Base-by-base conservation (phyloP, 2,797 vertebrate genomes). In the Urophycis tenuis region DNA sequence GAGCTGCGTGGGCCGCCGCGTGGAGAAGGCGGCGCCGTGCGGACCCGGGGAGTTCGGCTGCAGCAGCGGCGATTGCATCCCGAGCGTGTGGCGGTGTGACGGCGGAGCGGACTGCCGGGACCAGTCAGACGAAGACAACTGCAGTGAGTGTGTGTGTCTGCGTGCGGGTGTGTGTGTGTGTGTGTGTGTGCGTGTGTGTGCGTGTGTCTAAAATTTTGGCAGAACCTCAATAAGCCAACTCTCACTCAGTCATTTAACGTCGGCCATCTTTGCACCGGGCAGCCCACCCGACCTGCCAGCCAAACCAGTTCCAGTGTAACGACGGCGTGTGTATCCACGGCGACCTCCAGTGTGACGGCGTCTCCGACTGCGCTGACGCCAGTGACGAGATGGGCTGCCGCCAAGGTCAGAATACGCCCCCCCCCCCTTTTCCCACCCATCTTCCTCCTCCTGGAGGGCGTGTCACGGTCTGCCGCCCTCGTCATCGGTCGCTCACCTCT, bases 371-470 rank as follows among this genome's bases (percentile, higher is more conserved):
- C 84, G 83, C 69, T 22, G 96, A 98, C 84, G 15, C 33, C 60
- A 95, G 95, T 0, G 96, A 98, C 3, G 96, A 98, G 85, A 33
- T 75, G 0, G 94, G 80, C 84, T 98, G 96, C 75, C 2, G 83
- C 70, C 90, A 35, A 12, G 93, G 95, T 97, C 67, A 89, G 83
- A 72, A 15, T 35, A 14, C 3, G 69, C 19, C 30, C 41, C n/a
- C n/a, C n/a, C n/a, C 69, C 15, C 5, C 69, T 29, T n/a, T 2
- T 64, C 53, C 53, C 53, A 64, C 29, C 19, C 41, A 1, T 39
- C 36, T 39, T 39, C 7, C 36, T 39, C 36, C 14, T 39, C 41
- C 41, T 45, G 17, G 17, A 45, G 41, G 19, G 4, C 19, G 41
- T 12, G 8, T 67, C 10, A 25, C 22, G 31, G 12, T 69, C 30